Evolutionary conservation across 1,140 invertebrate genomes (phyloP).

Genomic region (Drosophila pandora): DNA sequence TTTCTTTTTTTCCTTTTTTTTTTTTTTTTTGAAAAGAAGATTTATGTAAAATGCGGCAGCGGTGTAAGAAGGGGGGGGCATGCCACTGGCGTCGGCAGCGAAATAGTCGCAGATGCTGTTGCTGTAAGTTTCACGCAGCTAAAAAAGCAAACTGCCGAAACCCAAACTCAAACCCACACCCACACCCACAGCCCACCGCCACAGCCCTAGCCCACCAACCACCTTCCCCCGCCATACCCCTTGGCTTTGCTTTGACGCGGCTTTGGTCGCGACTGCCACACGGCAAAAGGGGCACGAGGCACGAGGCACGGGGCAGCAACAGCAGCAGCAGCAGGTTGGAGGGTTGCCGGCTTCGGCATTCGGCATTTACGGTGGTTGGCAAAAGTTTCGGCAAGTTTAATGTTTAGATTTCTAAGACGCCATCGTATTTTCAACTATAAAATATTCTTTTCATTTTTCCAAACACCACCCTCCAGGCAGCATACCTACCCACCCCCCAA

Average conservation of each 20-base stretch:
- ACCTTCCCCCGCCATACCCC: background rate
- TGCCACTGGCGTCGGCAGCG: constrained; percentile 16
- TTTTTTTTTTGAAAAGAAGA: constrained; percentile 74
- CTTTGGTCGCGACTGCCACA: constrained; percentile 39
- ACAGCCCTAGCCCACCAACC: constrained; percentile 45
- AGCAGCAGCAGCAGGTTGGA: background rate
- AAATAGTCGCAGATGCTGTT: constrained; percentile 81
- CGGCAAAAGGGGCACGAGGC: no score
- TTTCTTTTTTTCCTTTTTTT: constrained; percentile 39
- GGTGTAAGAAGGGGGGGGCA: constrained; percentile 13
- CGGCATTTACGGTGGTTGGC: constrained; percentile 33
- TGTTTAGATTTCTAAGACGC: constrained; percentile 80
- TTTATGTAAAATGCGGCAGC: constrained; percentile 74
- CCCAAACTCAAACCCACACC: constrained; percentile 12
- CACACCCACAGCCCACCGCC: background rate
- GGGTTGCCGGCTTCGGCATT: constrained; percentile 3
- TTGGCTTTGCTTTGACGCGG: constrained; percentile 46
- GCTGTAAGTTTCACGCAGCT: constrained; percentile 73
- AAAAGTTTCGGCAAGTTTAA: constrained; percentile 73
- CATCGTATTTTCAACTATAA: constrained; percentile 74
- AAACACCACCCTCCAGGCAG: background rate
- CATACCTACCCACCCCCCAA: background rate
- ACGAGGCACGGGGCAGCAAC: no score
- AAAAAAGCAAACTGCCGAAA: constrained; percentile 69
- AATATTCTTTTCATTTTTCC: constrained; percentile 64